A percentile compares a stretch with the other conserved stretches of the same genome.
phyloP scores from a whole-genome alignment of 2,113 vertebrate species.

The Poeciliopsis turrubarensis region DNA sequence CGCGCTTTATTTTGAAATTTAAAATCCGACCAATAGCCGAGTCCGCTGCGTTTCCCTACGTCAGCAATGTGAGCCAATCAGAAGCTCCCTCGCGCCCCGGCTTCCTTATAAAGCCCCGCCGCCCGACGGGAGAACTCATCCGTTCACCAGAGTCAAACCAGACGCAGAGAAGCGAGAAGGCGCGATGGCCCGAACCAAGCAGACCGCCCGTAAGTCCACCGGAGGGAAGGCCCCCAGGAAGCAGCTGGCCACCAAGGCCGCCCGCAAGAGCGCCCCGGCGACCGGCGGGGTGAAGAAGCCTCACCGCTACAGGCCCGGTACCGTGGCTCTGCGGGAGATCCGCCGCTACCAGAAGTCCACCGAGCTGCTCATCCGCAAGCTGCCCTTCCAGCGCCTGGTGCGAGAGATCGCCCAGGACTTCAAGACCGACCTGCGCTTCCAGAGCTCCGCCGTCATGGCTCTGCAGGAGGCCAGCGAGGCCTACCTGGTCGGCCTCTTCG shows the following conservation, averaged over 20 bases:
- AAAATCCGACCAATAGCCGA: too few species aligned
- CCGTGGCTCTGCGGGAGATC: conserved; percentile 57
- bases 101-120: too few species aligned
- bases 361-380: conserved; percentile 50
- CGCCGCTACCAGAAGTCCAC: conserved; percentile 59
- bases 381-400: conserved; percentile 21
- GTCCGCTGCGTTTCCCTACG: too few species aligned
- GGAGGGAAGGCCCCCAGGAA: conserved; percentile 37
- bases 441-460: conserved; percentile 70
- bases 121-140: too few species aligned
- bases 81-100: too few species aligned
- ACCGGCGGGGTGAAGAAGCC: conserved; percentile 22
- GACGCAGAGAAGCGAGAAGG: too few species aligned
- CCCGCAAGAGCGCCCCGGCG: conserved; percentile 37
- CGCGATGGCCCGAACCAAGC: conserved; percentile 7
- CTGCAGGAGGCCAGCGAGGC: conserved; percentile 83
- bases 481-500: conserved; percentile 81
- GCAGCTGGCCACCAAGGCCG: conserved; percentile 35
- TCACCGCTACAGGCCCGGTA: conserved; percentile 53
- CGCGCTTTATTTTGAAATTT: too few species aligned
- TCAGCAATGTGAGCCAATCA: too few species aligned
- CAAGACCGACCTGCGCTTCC: conserved; percentile 57
- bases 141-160: too few species aligned
- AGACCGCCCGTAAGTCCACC: conserved; percentile 22
- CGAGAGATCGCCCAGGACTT: conserved; percentile 3